Evolutionary conservation across 2,113 vertebrate genomes (phyloP), one percentile per base, ranked within the genome.

Genomic region (Nasalis larvatus): DNA sequence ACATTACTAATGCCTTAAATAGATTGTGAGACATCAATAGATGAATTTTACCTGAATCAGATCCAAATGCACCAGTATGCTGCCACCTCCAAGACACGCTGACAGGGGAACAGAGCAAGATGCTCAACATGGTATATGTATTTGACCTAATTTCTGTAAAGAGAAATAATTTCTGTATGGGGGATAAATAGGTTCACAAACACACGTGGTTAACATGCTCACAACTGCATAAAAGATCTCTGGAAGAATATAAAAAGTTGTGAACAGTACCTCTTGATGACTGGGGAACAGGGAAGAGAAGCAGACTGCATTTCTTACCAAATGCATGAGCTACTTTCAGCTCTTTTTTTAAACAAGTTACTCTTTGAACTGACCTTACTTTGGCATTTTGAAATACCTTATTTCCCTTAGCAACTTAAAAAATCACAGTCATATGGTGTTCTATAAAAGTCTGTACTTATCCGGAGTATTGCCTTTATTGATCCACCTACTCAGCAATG

Each of bases 351-450:
- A 82, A 77, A 32, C 14, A 32, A 68, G 45, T 66, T 32, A 17
- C 56, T 68, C 2, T 63, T 91, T 20, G 47, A 76, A 66, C 45
- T 37, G n/a, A 40, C 37, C 49, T 93, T 71, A 45, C 32, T 68
- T 90, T 86, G 73, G 27, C 32, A 35, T 93, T 93, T 95, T 68
- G 54, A 96, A 95, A 42, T 91, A 52, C 42, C 32, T 82, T 77
- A 35, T 40, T 83, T 95, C 88, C 90, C 58, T 88, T 88, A 78
- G 78, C 25, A 56, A 45, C 52, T 83, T 78, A 9, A 37, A 89
- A 32, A 90, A 32, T 35, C 20, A 77, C 10, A 47, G 37, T 71
- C 13, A 25, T 42, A 14, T 2, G 37, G 1, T 82, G 35, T 88
- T 66, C 40, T 74, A 3, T 54, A 74, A 88, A 71, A 52, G 35